phyloP scores from a whole-genome alignment of 2,113 vertebrate species.

The Galeopterus variegatus region DNA sequence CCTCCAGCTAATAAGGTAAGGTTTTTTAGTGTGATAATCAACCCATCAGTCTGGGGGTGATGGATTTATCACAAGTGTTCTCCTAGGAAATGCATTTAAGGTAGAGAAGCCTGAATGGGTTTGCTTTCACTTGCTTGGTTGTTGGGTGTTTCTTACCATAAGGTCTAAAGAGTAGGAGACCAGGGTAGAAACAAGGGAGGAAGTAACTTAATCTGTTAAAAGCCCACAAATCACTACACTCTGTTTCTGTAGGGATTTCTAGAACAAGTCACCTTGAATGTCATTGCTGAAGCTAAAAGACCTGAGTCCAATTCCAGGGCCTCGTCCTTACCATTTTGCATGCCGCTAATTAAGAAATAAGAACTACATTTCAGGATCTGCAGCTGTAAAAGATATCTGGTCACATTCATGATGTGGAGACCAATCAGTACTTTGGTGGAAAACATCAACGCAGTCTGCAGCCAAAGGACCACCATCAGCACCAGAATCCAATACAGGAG shows the following conservation, averaged over 20 bases:
- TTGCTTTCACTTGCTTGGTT: constrained; percentile 11
- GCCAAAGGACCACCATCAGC: not conserved
- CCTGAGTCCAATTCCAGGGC: not conserved
- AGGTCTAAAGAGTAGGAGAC: not conserved
- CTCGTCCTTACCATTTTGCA: not conserved
- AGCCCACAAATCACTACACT: not conserved
- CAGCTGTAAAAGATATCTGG: not conserved
- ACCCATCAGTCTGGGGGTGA: not conserved
- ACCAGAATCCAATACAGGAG: not conserved
- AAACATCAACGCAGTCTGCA: not conserved
- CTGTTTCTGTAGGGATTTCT: not conserved
- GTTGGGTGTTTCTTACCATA: not conserved
- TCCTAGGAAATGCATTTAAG: not conserved
- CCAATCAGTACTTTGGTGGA: not conserved
- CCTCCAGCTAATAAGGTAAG: constrained; percentile 8
- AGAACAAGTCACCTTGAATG: not conserved
- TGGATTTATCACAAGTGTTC: not conserved
- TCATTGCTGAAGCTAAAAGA: not conserved
- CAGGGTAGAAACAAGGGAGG: not conserved
- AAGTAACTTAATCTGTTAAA: not conserved
- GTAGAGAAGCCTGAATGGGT: not conserved
- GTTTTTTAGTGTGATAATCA: not conserved
- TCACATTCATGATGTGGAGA: not conserved
- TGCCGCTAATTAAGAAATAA: not conserved
- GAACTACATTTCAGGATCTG: not conserved